Evolutionary conservation across 2,113 vertebrate genomes (phyloP), one percentile per base, ranked within the genome.

Genomic region (Misgurnus anguillicaudatus): DNA sequence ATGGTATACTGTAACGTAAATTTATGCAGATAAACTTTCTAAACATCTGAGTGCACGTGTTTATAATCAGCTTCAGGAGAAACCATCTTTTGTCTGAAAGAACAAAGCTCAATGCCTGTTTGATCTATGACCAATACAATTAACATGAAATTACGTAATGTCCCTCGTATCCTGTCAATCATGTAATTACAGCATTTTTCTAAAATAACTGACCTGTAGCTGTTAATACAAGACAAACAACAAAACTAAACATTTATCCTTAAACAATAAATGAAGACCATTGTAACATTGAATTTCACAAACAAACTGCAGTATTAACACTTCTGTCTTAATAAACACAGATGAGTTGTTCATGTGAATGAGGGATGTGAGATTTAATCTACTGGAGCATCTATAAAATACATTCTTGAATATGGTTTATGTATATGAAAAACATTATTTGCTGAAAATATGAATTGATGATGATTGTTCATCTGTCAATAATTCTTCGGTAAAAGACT

Each of bases 161-260:
- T 41, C 36, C 6, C 53, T 41, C 17, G n/a, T 36, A 57, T 72
- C 36, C 51, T 53, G 58, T 72, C 36, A 72, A 71, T 57, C 17
- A 58, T 72, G 10, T 57, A 21, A 58, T 41, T 53, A 21, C 38
- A 72, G n/a, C 14, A 11, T n/a, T 57, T 58, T 36, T 58, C 17
- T 16, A 72, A 57, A 72, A 72, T 58, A 72, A 21, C 36, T 41
- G 41, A 58, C n/a, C 36, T 72, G 69, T 57, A 72, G 58, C 51
- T 19, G 6, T 6, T 10, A 41, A 41, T 5, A 36, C 8, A 2
- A 38, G 17, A 24, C 31, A 8, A 70, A 19, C 4, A 0, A n/a
- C 51, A 5, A 70, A 14, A 53, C 47, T 36, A 53, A 36, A 53
- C 8, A 51, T 47, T 53, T 10, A 31, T 24, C 38, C 31, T 53